Percentiles rank a stretch among this genome's conserved stretches.
Evolutionary conservation across 2,797 vertebrate genomes (phyloP).

Genomic region (Micromesistius poutassou): DNA sequence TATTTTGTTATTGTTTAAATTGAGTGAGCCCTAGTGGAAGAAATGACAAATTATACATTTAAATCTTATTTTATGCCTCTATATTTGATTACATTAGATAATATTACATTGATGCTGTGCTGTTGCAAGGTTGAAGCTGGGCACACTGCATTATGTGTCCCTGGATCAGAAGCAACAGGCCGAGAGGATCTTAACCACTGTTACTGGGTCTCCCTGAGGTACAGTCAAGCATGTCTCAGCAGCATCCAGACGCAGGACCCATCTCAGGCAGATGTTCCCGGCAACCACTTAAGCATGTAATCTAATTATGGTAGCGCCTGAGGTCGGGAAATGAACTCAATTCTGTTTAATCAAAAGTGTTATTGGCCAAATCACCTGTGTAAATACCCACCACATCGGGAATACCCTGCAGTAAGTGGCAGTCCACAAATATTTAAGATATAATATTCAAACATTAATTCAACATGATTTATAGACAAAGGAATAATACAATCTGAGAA

Average conservation of each 20-base stretch:
- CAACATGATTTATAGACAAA: background rate
- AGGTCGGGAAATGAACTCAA: conserved; percentile 64
- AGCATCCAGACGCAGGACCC: background rate
- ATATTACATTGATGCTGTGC: conserved; percentile 5
- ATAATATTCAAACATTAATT: background rate
- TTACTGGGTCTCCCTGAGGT: conserved; percentile 83
- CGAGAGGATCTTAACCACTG: conserved; percentile 65
- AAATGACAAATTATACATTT: background rate
- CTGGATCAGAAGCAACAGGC: conserved; percentile 79
- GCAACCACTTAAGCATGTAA: conserved; percentile 41
- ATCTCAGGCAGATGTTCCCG: conserved; percentile 25
- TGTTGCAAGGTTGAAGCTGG: conserved; percentile 77
- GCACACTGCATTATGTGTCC: conserved; percentile 80
- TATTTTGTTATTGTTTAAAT: no score
- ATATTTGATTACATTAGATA: background rate
- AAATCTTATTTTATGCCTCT: background rate
- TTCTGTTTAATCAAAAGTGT: conserved; percentile 69
- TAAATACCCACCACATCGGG: conserved; percentile 46
- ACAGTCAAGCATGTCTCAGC: conserved; percentile 11
- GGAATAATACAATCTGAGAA: background rate
- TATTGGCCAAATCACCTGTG: conserved; percentile 63
- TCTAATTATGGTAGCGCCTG: conserved; percentile 54
- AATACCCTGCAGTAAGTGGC: conserved; percentile 8
- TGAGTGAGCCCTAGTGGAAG: no score
- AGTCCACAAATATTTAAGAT: background rate